These are phyloP conservation scores for Cryptocheilus praepositus DNA, from an alignment of 2,888 invertebrate species.

Conservation along the genomic window DNA sequence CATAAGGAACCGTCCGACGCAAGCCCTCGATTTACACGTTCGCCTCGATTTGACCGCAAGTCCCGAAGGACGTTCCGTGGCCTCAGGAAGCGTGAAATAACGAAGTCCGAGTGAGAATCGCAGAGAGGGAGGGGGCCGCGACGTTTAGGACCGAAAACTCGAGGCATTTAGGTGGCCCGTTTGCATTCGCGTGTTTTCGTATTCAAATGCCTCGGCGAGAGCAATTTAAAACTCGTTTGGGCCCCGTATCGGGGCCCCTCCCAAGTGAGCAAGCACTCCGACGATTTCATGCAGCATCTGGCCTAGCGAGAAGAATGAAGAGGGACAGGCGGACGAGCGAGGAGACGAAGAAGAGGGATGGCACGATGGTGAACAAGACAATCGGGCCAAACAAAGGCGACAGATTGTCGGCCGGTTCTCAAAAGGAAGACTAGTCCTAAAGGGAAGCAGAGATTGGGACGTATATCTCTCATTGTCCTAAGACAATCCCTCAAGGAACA, in stretches of 20 bases:
- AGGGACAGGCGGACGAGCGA: constrained; percentile 1
- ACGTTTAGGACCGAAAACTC: constrained; percentile 12
- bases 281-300: constrained; percentile 61
- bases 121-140: background rate
- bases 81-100: too few relatives aligned
- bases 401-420: constrained; percentile 40
- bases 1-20: too few relatives aligned
- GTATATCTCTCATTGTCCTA: too few relatives aligned
- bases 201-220: constrained; percentile 53
- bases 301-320: constrained; percentile 37
- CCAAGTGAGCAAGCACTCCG: constrained; percentile 37
- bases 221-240: constrained; percentile 71
- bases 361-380: constrained; percentile 8
- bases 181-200: constrained; percentile 55
- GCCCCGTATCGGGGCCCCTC: constrained; percentile 37
- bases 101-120: too few relatives aligned
- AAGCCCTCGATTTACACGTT: too few relatives aligned
- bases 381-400: constrained; percentile 38
- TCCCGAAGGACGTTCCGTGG: too few relatives aligned
- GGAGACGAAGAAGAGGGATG: constrained; percentile 2
- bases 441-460: constrained; percentile 17
- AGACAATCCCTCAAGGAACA: too few relatives aligned
- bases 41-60: too few relatives aligned
- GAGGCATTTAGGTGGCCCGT: constrained; percentile 45
- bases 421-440: constrained; percentile 49